These are phyloP conservation scores for Sturnira hondurensis DNA, from an alignment of 2,113 vertebrate species.

Conservation along the genomic window DNA sequence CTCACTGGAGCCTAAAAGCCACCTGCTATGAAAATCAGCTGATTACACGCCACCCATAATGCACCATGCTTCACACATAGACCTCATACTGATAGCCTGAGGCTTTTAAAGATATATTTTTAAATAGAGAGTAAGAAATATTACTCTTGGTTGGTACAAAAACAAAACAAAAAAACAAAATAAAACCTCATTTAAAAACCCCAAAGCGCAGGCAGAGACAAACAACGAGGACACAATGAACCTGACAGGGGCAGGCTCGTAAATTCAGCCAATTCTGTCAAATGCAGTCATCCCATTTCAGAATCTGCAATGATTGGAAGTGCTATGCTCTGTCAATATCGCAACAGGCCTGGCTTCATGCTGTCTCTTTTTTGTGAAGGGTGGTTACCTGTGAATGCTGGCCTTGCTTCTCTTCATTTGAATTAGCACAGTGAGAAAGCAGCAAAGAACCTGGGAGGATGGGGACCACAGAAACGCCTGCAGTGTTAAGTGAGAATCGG, in stretches of 20 bases:
- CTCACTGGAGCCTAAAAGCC: neutral
- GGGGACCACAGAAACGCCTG: slow-evolving; percentile 43
- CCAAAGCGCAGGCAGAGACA: neutral
- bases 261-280: slow-evolving; percentile 57
- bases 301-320: slow-evolving; percentile 27
- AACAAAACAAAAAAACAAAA: neutral
- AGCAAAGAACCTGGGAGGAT: slow-evolving; percentile 40
- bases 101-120: neutral
- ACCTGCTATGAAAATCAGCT: neutral
- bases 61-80: neutral
- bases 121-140: slow-evolving; percentile 28
- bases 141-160: slow-evolving; percentile 6
- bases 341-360: slow-evolving; percentile 47
- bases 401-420: slow-evolving; percentile 48
- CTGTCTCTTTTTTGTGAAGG: slow-evolving; percentile 57
- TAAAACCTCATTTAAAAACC: slow-evolving; percentile 45
- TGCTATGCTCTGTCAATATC: slow-evolving; percentile 60
- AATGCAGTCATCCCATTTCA: slow-evolving; percentile 50
- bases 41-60: neutral
- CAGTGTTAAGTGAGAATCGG: slow-evolving; percentile 58
- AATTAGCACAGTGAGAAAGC: slow-evolving; percentile 56
- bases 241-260: slow-evolving; percentile 12
- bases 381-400: slow-evolving; percentile 49
- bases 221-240: slow-evolving; percentile 18
- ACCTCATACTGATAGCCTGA: neutral